Conservation (phyloP, 2,888 invertebrate genomes). For the Eustalomyia histrio region DNA sequence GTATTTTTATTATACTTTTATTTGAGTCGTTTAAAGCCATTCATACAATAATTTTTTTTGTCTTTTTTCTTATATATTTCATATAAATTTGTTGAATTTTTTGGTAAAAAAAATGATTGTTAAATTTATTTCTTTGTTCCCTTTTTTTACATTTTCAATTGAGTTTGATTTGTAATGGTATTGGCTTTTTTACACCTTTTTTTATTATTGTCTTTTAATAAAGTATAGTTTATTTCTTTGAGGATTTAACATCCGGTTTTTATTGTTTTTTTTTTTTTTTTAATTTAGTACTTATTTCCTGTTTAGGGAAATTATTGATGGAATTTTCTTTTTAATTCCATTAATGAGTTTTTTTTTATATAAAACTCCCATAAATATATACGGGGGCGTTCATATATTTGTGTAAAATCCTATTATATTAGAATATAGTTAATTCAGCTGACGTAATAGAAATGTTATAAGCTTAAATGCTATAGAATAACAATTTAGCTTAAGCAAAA, state of each 20-base stretch:
- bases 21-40: background rate
- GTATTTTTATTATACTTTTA: background rate
- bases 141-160: conserved; percentile 7
- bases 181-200: conserved; percentile 48
- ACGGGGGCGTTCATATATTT: background rate
- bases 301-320: background rate
- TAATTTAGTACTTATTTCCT: conserved; percentile 43
- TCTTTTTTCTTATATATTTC: conserved; percentile 18
- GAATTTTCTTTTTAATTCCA: background rate
- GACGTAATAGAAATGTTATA: too few relatives aligned
- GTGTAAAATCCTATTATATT: too few relatives aligned
- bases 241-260: conserved; percentile 63
- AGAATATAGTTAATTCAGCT: too few relatives aligned
- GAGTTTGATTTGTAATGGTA: conserved; percentile 47
- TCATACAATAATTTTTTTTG: conserved; percentile 3
- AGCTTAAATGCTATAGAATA: too few relatives aligned
- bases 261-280: conserved; percentile 51
- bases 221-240: conserved; percentile 41
- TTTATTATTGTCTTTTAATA: conserved; percentile 20
- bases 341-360: background rate
- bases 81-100: conserved; percentile 7
- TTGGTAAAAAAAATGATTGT: background rate
- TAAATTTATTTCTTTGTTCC: conserved; percentile 15
- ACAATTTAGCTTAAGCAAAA: too few relatives aligned
- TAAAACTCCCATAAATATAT: background rate